Evolutionary conservation across 2,797 vertebrate species (phyloP).

Genomic region (Myoxocephalus aenaeus): DNA sequence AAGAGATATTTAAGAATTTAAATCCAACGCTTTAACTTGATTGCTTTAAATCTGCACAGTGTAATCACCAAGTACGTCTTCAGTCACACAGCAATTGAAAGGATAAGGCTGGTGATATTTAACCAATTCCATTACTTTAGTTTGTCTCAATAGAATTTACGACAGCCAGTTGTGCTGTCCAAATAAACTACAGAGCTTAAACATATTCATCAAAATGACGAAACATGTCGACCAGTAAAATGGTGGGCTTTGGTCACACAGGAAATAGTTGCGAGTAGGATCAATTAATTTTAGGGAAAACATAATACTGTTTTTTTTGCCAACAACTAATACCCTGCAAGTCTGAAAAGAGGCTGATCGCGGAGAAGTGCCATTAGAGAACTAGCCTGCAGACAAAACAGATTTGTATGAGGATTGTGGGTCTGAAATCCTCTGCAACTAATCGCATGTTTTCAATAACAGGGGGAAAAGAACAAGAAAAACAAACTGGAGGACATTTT

Average conservation of each 20-base stretch:
- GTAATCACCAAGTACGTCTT: neutral
- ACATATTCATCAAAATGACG: neutral
- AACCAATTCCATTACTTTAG: neutral
- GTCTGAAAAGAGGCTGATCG: neutral
- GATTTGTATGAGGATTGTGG: neutral
- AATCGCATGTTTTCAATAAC: constrained; percentile 12
- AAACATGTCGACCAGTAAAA: neutral
- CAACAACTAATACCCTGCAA: neutral
- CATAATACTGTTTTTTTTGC: neutral
- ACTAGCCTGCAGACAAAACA: neutral
- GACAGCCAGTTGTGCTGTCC: neutral
- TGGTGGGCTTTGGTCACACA: neutral
- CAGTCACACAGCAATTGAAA: constrained; percentile 3
- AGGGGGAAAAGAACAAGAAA: neutral
- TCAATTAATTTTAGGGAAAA: neutral
- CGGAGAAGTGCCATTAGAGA: neutral
- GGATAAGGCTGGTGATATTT: neutral
- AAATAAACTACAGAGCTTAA: neutral
- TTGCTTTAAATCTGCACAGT: neutral
- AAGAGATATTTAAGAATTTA: neutral
- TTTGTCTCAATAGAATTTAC: neutral
- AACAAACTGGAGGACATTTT: constrained; percentile 28
- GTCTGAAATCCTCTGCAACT: neutral
- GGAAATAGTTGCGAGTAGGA: neutral
- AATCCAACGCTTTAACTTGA: neutral